phyloP scores from a whole-genome alignment of 1,140 invertebrate genomes.

The Anthonomus grandis region DNA sequence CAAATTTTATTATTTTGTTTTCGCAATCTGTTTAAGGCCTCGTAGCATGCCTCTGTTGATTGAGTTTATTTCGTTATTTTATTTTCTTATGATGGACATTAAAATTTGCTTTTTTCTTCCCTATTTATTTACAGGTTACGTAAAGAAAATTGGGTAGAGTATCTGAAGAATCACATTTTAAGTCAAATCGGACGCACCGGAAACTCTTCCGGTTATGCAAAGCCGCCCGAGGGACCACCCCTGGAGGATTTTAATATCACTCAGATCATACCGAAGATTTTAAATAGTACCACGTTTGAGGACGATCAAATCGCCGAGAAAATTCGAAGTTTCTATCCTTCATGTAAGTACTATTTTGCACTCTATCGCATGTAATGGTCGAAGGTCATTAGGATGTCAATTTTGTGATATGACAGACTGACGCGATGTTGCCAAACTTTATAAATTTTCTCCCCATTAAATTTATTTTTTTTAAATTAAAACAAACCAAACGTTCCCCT shows the following conservation, averaged over 20 bases:
- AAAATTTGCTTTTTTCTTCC: too few species aligned
- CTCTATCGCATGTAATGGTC: too few species aligned
- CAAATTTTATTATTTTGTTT: conserved; percentile 17
- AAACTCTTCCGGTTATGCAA: conserved; percentile 11
- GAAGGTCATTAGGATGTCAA: too few species aligned
- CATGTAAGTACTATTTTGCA: conserved; percentile 35
- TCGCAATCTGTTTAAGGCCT: too few species aligned
- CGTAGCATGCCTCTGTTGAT: too few species aligned
- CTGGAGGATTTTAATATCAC: conserved; percentile 23
- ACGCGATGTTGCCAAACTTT: too few species aligned
- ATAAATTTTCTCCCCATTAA: too few species aligned
- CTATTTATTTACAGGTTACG: conserved; percentile 18
- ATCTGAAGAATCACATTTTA: conserved; percentile 32
- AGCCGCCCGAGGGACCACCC: conserved; percentile 14
- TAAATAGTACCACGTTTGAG: conserved; percentile 21
- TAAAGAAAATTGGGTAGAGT: conserved; percentile 33
- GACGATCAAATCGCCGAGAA: conserved; percentile 38
- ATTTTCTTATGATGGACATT: too few species aligned
- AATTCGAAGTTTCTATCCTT: conserved; percentile 43
- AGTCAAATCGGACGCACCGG: conserved; percentile 26
- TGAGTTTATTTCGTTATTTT: too few species aligned
- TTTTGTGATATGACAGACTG: too few species aligned
- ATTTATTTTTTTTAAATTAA: too few species aligned
- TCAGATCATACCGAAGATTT: conserved; percentile 25
- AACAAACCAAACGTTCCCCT: too few species aligned